phyloP scores from a whole-genome alignment of 1,140 invertebrate species.

The Saccostrea echinata region DNA sequence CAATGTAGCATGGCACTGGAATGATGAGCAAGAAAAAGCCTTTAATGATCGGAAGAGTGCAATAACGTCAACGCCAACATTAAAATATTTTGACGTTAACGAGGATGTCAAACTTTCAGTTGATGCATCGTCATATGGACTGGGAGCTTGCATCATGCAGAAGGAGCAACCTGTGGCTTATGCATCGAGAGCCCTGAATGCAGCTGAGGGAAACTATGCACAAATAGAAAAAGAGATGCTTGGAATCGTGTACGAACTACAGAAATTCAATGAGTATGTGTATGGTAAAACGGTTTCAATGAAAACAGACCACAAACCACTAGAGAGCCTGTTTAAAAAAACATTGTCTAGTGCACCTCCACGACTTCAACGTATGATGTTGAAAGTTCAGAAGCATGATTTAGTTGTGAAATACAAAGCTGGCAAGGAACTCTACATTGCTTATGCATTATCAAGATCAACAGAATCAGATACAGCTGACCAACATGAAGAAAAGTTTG shows the following conservation, averaged over 20 bases:
- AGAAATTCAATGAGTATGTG: constrained; percentile 50
- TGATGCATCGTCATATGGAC: constrained; percentile 75
- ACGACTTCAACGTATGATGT: too few relatives aligned
- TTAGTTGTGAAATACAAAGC: constrained; percentile 73
- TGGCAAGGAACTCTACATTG: constrained; percentile 78
- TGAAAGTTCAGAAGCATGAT: constrained; percentile 56
- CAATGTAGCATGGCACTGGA: constrained; percentile 52
- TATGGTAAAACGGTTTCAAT: constrained; percentile 23
- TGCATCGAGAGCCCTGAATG: constrained; percentile 73
- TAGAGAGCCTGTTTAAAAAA: constrained; percentile 63
- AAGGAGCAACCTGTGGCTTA: constrained; percentile 77
- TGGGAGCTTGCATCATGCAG: constrained; percentile 79
- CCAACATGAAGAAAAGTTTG: background rate
- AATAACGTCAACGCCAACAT: constrained; percentile 40
- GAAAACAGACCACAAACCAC: constrained; percentile 63
- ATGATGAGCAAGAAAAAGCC: constrained; percentile 42
- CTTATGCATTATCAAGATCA: constrained; percentile 53
- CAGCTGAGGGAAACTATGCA: constrained; percentile 75
- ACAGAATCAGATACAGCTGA: background rate
- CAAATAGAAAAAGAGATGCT: constrained; percentile 75
- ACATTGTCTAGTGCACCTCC: constrained; percentile 60
- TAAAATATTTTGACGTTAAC: constrained; percentile 48
- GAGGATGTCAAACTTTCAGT: constrained; percentile 58
- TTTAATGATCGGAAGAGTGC: constrained; percentile 49
- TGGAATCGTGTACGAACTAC: too few relatives aligned